Percentiles rank a stretch among this genome's conserved stretches.
Evolutionary conservation across 2,888 invertebrate genomes (phyloP).

Genomic region (Isoperla grammatica): DNA sequence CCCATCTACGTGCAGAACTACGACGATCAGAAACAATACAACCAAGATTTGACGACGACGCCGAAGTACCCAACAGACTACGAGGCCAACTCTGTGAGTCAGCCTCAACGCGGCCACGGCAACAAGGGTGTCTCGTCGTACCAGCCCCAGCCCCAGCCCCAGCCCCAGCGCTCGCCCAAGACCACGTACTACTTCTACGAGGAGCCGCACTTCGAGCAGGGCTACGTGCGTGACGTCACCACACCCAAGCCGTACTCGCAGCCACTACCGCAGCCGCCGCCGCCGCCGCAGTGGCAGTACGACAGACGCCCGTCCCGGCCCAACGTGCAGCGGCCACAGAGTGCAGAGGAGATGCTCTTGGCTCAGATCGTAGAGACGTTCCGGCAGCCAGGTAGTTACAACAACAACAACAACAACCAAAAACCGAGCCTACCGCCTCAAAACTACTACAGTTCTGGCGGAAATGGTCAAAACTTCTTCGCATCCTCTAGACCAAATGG

Average conservation of each 20-base stretch:
- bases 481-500: slow-evolving; percentile 34
- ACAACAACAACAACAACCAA: slow-evolving; percentile 5
- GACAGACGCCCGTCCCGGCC: neutral
- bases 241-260: slow-evolving; percentile 1
- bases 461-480: slow-evolving; percentile 20
- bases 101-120: neutral
- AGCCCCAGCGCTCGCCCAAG: slow-evolving; percentile 22
- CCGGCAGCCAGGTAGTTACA: slow-evolving; percentile 6
- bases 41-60: neutral
- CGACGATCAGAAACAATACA: neutral
- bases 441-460: neutral
- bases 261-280: neutral
- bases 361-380: slow-evolving; percentile 9
- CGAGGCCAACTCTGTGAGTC: neutral
- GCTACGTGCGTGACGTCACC: slow-evolving; percentile 26
- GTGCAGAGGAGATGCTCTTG: slow-evolving; percentile 1
- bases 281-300: neutral
- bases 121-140: neutral
- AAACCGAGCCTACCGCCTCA: neutral
- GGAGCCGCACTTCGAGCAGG: slow-evolving; percentile 41
- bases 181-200: slow-evolving; percentile 66
- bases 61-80: neutral
- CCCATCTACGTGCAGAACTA: slow-evolving; percentile 18
- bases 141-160: slow-evolving; percentile 3
- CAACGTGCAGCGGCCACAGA: neutral